Evolutionary conservation across 1,140 invertebrate species (phyloP), one percentile per base, ranked within the genome.

Genomic region (Hylaeus anthracinus): DNA sequence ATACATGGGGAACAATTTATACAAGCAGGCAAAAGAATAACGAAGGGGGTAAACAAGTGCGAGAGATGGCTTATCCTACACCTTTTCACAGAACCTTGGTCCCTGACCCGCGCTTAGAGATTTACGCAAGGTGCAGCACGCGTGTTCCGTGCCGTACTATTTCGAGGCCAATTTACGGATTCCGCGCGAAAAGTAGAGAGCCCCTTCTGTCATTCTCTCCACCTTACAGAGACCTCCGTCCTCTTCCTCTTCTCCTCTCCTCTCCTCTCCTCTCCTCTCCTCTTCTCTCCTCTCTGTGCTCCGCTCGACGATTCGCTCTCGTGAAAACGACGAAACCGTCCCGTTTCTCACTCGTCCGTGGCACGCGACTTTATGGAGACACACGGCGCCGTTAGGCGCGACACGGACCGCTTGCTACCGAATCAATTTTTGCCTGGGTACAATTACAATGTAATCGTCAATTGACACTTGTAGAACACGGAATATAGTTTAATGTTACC

Each of bases 121-220:
- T 82, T 82, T 82, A 82, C 81, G 76, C 75, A 79, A 82, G 70
- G 76, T 79, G 64, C 55, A 45, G 58, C 78, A 65, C 69, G 70
- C 70, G 63, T 64, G 56, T 58, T 65, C 79, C 72, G 69, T 86
- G 69, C 81, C 76, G 78, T 88, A 88, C 88, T 90, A 90, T 90
- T 89, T 89, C 82, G 82, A 88, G 83, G 88, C 84, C 86, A 89
- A 89, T 90, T 89, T 90, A 89, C 89, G 85, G 85, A 90, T 90
- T 86, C 87, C 88, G 78, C 65, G 73, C 77, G 74, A 76, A 78
- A 82, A 77, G 58, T 78, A 65, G 79, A 72, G 58, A 83, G 58
- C 43, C 51, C 26, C 60, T 61, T 67, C 60, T 79, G 70, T 72
- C 63, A 65, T 15, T 53, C 53, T 73, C 71, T 73, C 39, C 77